Evolutionary conservation across 2,888 invertebrate species (phyloP).

Genomic region (Pandemis cinnamomeana): DNA sequence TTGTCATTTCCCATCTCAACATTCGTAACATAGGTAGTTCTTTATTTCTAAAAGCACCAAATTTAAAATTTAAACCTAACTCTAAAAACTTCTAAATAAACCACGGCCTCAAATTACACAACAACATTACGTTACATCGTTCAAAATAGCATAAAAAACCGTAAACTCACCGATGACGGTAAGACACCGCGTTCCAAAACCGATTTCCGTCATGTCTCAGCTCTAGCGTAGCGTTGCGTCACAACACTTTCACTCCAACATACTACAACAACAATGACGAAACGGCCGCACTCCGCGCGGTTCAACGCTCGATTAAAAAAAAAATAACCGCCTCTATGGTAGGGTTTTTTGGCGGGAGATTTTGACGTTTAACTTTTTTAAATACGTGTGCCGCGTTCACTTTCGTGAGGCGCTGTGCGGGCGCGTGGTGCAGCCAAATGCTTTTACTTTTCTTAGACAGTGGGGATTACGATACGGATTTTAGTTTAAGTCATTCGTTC

Average conservation of each 20-base stretch:
- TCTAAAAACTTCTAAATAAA: not conserved
- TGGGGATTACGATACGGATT: constrained; percentile 63
- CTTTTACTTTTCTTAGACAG: constrained; percentile 81
- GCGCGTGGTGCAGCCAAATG: constrained; percentile 61
- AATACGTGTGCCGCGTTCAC: constrained; percentile 74
- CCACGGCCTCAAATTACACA: constrained; percentile 10
- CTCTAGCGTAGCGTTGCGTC: constrained; percentile 79
- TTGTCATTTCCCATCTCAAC: too few species aligned
- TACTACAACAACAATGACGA: constrained; percentile 68
- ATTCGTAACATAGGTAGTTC: too few species aligned
- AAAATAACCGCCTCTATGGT: constrained; percentile 44
- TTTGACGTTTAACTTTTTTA: constrained; percentile 51
- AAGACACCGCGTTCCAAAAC: constrained; percentile 72
- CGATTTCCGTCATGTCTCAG: constrained; percentile 73
- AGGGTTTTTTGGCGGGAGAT: constrained; percentile 64
- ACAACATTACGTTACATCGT: constrained; percentile 8
- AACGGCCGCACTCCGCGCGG: constrained; percentile 65
- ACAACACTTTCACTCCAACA: constrained; percentile 80
- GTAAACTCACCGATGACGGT: constrained; percentile 72
- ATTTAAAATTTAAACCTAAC: not conserved
- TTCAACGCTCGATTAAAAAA: constrained; percentile 66
- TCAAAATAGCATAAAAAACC: constrained; percentile 42
- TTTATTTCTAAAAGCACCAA: too few species aligned
- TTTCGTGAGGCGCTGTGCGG: constrained; percentile 74
- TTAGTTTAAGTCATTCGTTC: constrained; percentile 19